phyloP scores from a whole-genome alignment of 1,140 invertebrate species.

The Diorhabda carinulata region DNA sequence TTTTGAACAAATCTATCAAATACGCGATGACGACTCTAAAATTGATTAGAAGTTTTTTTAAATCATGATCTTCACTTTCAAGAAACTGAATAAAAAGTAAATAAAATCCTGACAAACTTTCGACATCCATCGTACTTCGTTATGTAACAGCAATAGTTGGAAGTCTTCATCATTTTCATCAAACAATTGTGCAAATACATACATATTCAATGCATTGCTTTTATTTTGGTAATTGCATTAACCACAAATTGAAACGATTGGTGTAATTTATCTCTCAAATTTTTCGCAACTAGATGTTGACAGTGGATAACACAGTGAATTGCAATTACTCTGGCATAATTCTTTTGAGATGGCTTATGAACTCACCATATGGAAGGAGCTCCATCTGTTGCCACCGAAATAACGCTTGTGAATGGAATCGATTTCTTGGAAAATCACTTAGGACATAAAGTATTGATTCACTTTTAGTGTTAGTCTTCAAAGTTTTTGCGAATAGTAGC shows the following conservation, averaged over 20 bases:
- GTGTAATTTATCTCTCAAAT: conserved; percentile 13
- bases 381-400: neutral
- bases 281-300: conserved; percentile 18
- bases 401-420: neutral
- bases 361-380: neutral
- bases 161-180: conserved; percentile 40
- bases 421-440: neutral
- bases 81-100: neutral
- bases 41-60: neutral
- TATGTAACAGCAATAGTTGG: conserved; percentile 39
- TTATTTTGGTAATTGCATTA: conserved; percentile 37
- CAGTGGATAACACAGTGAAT: conserved; percentile 19
- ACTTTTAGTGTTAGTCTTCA: neutral
- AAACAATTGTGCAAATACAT: conserved; percentile 45
- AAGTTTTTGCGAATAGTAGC: conserved; percentile 31
- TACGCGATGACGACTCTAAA: neutral
- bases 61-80: neutral
- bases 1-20: neutral
- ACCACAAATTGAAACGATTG: conserved; percentile 7
- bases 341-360: neutral
- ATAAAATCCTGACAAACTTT: neutral
- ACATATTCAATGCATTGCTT: conserved; percentile 39
- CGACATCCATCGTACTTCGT: conserved; percentile 28
- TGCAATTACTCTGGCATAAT: neutral
- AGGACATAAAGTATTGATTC: neutral